A percentile compares a stretch with the other conserved stretches of the same genome.
These are phyloP conservation scores for Asteroscopus sphinx DNA, from an alignment of 2,888 invertebrate genomes.

Conservation along the genomic window DNA sequence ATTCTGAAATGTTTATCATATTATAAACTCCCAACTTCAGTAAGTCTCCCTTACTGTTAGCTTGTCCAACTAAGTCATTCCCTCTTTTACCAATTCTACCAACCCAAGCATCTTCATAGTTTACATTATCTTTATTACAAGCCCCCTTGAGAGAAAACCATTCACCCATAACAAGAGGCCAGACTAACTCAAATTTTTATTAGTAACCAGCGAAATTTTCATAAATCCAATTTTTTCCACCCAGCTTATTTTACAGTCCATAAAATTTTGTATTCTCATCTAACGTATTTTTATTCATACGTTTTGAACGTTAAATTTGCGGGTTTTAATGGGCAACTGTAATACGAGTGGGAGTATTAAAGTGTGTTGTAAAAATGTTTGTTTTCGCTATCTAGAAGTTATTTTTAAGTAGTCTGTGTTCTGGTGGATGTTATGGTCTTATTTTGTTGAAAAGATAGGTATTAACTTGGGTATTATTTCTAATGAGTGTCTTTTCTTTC, in stretches of 20 bases:
- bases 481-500: background rate
- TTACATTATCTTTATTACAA: constrained; percentile 28
- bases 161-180: constrained; percentile 47
- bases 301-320: constrained; percentile 60
- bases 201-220: constrained; percentile 56
- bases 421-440: constrained; percentile 27
- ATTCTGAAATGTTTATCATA: too few species aligned
- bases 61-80: background rate
- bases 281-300: constrained; percentile 62
- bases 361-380: constrained; percentile 47
- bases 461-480: constrained; percentile 17
- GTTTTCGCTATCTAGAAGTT: constrained; percentile 38
- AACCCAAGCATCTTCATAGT: background rate
- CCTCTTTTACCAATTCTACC: background rate
- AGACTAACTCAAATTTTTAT: constrained; percentile 52
- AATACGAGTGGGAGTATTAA: constrained; percentile 41
- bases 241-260: constrained; percentile 61
- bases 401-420: constrained; percentile 38
- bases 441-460: constrained; percentile 1
- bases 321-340: constrained; percentile 51
- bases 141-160: constrained; percentile 37
- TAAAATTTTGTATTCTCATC: constrained; percentile 62
- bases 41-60: background rate
- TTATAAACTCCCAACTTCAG: background rate
- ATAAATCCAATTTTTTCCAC: constrained; percentile 59